Conservation (phyloP, 1,140 invertebrate genomes). For the Leptinotarsa lineolata region DNA sequence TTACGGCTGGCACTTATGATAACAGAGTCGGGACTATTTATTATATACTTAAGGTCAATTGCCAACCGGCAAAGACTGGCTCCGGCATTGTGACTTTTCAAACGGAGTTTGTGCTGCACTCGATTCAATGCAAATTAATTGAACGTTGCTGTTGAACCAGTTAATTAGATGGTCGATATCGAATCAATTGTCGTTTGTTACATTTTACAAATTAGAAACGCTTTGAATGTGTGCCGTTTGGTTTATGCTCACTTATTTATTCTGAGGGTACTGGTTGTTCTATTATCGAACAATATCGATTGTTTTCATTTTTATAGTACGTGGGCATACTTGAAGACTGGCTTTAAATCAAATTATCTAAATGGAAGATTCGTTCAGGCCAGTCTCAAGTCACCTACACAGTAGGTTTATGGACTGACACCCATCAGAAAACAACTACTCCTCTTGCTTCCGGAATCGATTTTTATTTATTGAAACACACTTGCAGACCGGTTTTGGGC, state of each 20-base stretch:
- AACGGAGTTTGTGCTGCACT: constrained; percentile 15
- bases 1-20: constrained; percentile 41
- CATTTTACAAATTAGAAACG: constrained; percentile 39
- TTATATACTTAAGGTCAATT: constrained; percentile 40
- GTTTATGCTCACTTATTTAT: constrained; percentile 14
- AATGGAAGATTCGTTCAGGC: no score
- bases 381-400: no score
- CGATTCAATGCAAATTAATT: constrained; percentile 48
- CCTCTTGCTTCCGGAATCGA: no score
- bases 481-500: no score
- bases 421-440: no score
- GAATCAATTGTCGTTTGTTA: constrained; percentile 46
- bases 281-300: not conserved
- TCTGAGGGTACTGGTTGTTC: not conserved
- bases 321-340: no score
- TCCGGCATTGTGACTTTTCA: constrained; percentile 1
- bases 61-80: not conserved
- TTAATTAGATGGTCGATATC: constrained; percentile 43
- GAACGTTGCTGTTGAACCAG: constrained; percentile 33
- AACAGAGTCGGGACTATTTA: constrained; percentile 15
- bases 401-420: no score
- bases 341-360: no score
- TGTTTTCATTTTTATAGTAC: no score
- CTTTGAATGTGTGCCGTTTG: constrained; percentile 15
- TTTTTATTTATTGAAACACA: no score